phyloP scores from a whole-genome alignment of 2,888 invertebrate genomes.

The Glaucopsyche alexis region DNA sequence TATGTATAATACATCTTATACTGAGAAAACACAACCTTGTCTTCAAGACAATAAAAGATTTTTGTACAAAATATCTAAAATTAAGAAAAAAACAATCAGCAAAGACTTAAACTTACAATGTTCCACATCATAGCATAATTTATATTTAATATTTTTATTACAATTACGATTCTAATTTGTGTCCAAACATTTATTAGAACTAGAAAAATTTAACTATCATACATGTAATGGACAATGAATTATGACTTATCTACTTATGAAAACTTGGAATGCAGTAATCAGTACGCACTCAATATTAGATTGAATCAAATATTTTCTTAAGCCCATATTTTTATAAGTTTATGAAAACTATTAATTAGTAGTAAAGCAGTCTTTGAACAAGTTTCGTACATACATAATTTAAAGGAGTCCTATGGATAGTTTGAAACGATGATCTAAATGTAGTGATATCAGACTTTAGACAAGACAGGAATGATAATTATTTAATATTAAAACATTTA shows the following conservation, averaged over 20 bases:
- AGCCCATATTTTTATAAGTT: not conserved
- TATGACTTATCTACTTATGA: not conserved
- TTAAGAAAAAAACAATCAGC: not conserved
- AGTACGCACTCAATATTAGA: not conserved
- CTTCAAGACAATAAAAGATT: not conserved
- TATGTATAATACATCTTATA: not conserved
- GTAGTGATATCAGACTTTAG: not conserved
- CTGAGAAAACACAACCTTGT: not conserved
- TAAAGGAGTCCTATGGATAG: not conserved
- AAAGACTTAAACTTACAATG: not conserved
- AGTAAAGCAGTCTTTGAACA: not conserved
- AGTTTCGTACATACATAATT: not conserved
- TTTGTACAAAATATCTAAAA: constrained; percentile 4
- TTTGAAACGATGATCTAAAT: not conserved
- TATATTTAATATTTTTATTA: not conserved
- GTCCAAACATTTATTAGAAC: not conserved
- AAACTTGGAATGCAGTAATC: not conserved
- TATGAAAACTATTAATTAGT: not conserved
- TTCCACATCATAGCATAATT: too few relatives aligned
- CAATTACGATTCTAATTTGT: not conserved
- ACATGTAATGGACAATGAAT: not conserved
- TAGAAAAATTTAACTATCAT: not conserved
- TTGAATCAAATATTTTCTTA: not conserved
- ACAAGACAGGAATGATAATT: constrained; percentile 3
- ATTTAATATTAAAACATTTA: not conserved